A percentile compares a stretch with the other conserved stretches of the same genome.
phyloP scores from a whole-genome alignment of 2,797 vertebrate species.

The Pseudomugil tenellus region DNA sequence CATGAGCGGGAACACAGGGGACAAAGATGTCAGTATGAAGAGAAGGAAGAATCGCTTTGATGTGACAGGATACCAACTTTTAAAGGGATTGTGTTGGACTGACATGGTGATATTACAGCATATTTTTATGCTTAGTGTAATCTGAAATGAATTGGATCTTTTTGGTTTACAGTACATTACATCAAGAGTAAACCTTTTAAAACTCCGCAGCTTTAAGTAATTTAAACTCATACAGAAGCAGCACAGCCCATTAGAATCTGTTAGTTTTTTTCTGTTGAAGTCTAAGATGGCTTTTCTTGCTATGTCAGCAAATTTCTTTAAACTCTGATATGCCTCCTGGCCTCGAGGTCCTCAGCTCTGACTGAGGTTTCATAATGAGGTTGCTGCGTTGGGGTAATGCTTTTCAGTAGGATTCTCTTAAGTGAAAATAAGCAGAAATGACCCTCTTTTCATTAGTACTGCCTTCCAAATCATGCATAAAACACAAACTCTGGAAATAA shows the following conservation, averaged over 20 bases:
- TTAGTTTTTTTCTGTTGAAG: slow-evolving; percentile 47
- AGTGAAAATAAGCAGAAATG: slow-evolving; percentile 30
- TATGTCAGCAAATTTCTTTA: slow-evolving; percentile 61
- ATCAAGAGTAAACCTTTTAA: slow-evolving; percentile 14
- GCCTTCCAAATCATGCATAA: slow-evolving; percentile 27
- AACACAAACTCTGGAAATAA: slow-evolving; percentile 14
- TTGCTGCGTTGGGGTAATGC: slow-evolving; percentile 24
- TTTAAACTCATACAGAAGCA: slow-evolving; percentile 23
- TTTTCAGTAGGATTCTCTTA: slow-evolving; percentile 34
- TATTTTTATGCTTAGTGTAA: neutral
- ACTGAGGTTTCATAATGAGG: slow-evolving; percentile 55
- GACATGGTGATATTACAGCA: neutral
- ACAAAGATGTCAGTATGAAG: slow-evolving; percentile 38
- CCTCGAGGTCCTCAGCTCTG: slow-evolving; percentile 40
- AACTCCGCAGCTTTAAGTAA: slow-evolving; percentile 25
- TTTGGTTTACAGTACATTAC: neutral
- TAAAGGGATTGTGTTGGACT: neutral
- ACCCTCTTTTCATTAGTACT: slow-evolving; percentile 51
- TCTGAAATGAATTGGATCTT: neutral
- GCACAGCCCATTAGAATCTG: slow-evolving; percentile 19
- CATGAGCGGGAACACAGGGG: slow-evolving; percentile 48
- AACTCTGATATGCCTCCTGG: slow-evolving; percentile 65
- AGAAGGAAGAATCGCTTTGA: slow-evolving; percentile 15
- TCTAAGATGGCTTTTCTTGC: slow-evolving; percentile 34
- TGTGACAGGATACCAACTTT: neutral